Evolutionary conservation across 2,113 vertebrate genomes (phyloP), one percentile per base, ranked within the genome.

Genomic region (Leucoraja erinaceus): DNA sequence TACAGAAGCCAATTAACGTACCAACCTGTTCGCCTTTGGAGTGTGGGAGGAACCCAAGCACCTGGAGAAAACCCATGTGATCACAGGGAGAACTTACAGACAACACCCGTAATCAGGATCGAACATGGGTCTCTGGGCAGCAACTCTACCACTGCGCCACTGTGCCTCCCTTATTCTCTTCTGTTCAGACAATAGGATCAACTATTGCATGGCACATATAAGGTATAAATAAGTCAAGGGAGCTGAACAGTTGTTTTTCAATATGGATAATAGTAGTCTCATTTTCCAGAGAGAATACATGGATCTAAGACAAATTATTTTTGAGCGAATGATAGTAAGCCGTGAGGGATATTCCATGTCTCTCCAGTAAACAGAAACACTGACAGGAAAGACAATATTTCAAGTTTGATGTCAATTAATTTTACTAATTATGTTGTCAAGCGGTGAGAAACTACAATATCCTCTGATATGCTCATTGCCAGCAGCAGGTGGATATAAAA

Each of bases 401-500:
- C 11, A 78, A 33, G 77, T 33, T 5, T 78, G 31, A 78, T 78
- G 77, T 78, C 77, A 78, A 78, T 38, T 78, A 38, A 78, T 47
- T 78, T 78, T 78, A 78, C 12, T 18, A 78, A 38, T 31, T 78
- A 31, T 31, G 33, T 12, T 16, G 14, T 78, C 10, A 18, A 5
- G 28, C 10, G 31, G 4, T 66, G 63, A 3, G 72, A 75, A 75
- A 22, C 72, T 28, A 25, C 18, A 74, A 74, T 74, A 25, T 74
- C 72, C 72, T 25, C 2, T 3, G 22, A 74, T 74, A 22, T 25
- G 28, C 16, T 75, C 7, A 8, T 75, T 75, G 0, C 25, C 14
- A 90, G 66, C 88, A 70, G 88, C 88, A 70, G 31, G 68, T 90
- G 88, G 61, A 31, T 47, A 33, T 90, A 70, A 90, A 90, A 90